Base-by-base conservation (phyloP, 2,797 vertebrate genomes). In the Fistularia tabacaria region DNA sequence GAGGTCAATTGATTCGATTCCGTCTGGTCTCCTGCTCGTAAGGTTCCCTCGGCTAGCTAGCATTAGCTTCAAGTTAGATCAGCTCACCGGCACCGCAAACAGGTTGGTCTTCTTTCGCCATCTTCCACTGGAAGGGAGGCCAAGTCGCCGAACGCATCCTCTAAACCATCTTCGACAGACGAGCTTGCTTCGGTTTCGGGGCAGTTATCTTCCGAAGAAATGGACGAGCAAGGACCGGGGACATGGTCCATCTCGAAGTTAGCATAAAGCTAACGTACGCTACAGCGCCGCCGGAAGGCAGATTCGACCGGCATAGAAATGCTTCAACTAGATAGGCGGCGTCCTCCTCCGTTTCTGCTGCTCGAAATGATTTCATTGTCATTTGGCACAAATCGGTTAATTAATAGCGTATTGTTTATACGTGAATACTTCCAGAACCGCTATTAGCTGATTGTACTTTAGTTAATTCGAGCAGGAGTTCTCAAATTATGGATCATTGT, bases 41-140 rank as follows among this genome's bases (percentile, higher is more conserved):
- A 10, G 6, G 11, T 6, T 54, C 42, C 42, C 9, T 53, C 14
- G n/a, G 44, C 69, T 78, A 73, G 10, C 52, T 85, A 84, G 73
- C 81, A 62, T 69, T 72, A 82, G 79, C 83, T 60, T 66, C 50
- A 25, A 15, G 58, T 59, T 62, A 49, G 70, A 50, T 77, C 48
- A 73, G 66, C 84, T 93, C 86, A 97, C 95, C 94, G 91, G 91
- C 95, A 98, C 52, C 91, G 91, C 45, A 82, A 73, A 80, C 96
- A 98, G 54, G 93, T 92, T 36, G 93, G 92, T 77, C 95, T 92
- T 72, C 94, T 88, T 64, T 90, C 87, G 8, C 78, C 87, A 6
- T 58, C 71, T 74, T 98, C 94, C 11, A 95, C 93, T 1, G 95
- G 94, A 8, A 98, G 84, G 7, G 88, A 82, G 57, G 93, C 93